Conservation (phyloP, 1,140 invertebrate species). For the Penaeus chinensis region DNA sequence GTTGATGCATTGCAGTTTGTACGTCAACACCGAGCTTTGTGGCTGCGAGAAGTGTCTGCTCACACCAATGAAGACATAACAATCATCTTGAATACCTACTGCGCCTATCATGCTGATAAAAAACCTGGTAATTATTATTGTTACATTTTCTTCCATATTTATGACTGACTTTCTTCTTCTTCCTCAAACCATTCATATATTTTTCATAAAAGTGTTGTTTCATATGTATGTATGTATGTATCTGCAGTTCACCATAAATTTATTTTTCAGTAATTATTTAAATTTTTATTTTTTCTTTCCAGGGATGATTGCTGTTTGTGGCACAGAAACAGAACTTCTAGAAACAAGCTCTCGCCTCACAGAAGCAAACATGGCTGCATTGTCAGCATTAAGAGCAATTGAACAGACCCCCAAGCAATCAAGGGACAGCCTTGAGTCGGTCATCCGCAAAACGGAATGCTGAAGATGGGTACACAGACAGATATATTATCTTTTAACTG, state of each 20-base stretch:
- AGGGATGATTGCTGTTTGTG: conserved; percentile 77
- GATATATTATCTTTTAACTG: conserved; percentile 17
- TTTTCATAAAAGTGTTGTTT: neutral
- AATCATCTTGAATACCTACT: conserved; percentile 79
- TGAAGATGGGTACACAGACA: conserved; percentile 33
- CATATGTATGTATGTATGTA: neutral
- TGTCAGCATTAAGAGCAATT: conserved; percentile 72
- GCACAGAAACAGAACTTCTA: conserved; percentile 74
- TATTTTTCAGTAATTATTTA: neutral
- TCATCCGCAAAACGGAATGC: conserved; percentile 65
- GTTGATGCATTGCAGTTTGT: conserved; percentile 75
- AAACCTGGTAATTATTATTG: conserved; percentile 72
- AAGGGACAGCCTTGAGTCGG: conserved; percentile 56
- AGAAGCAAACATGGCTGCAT: conserved; percentile 77
- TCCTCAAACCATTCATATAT: neutral
- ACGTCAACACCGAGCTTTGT: conserved; percentile 74
- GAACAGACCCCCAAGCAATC: conserved; percentile 65
- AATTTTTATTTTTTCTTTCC: conserved; percentile 64
- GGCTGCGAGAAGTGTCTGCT: conserved; percentile 73
- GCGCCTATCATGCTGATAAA: conserved; percentile 77
- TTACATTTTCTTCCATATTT: conserved; percentile 1
- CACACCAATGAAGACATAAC: conserved; percentile 72
- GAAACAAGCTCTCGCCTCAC: conserved; percentile 76
- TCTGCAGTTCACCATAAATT: no score
- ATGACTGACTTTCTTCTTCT: neutral